Evolutionary conservation across 2,113 vertebrate genomes (phyloP).

Genomic region (Paradoxurus hermaphroditus): DNA sequence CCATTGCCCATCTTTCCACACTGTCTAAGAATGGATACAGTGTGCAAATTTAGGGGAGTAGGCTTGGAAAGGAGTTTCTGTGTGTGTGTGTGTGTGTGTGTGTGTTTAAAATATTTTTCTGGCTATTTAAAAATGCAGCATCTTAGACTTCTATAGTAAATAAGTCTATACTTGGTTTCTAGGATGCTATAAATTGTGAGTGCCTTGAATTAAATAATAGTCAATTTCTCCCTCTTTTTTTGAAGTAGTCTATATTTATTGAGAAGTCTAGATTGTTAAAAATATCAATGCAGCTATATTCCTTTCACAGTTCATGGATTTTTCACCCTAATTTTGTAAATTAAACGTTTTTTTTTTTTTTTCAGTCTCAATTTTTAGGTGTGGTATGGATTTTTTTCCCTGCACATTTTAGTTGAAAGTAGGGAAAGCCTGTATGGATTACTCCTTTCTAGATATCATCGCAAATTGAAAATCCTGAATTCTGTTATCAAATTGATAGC

Average conservation of each 20-base stretch:
- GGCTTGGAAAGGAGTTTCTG: background rate
- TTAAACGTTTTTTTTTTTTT: background rate
- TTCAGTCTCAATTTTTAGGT: background rate
- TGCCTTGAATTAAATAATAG: background rate
- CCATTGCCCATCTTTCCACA: background rate
- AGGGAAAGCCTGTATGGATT: background rate
- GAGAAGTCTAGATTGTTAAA: background rate
- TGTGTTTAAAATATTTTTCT: background rate
- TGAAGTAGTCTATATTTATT: background rate
- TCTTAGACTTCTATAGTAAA: background rate
- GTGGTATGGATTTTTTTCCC: background rate
- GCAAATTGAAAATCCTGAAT: background rate
- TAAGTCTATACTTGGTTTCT: background rate
- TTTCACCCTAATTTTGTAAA: background rate
- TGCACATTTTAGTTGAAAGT: background rate
- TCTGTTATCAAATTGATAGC: background rate
- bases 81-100: background rate
- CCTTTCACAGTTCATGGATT: background rate
- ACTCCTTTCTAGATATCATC: background rate
- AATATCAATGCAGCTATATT: background rate
- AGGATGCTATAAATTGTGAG: background rate
- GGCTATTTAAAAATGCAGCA: background rate
- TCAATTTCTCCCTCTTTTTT: background rate
- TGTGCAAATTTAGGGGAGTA: background rate
- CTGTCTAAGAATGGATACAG: background rate